These are phyloP conservation scores for Dolichotis patagonum DNA, from an alignment of 2,113 vertebrate genomes.

Conservation along the genomic window DNA sequence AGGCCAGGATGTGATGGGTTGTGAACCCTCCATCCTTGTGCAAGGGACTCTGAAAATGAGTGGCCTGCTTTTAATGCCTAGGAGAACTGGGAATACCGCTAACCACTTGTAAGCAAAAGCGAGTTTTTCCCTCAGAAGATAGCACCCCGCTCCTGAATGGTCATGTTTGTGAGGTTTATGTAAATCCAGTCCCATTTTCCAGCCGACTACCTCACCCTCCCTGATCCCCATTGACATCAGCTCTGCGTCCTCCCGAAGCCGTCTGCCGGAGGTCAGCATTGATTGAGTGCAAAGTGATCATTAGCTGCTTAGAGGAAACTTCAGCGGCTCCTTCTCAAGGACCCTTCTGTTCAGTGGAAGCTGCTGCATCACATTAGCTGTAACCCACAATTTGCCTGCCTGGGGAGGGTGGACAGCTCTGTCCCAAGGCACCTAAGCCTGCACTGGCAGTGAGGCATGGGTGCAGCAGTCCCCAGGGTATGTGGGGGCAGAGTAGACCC, in stretches of 20 bases:
- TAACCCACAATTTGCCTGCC: conserved; percentile 7
- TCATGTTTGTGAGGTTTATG: conserved; percentile 25
- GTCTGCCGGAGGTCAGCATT: neutral
- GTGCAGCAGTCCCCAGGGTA: neutral
- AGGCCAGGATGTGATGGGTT: accelerated
- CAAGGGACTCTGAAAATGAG: neutral
- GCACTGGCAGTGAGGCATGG: neutral
- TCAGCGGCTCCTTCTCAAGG: conserved; percentile 29
- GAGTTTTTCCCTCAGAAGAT: neutral
- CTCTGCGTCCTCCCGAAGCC: neutral
- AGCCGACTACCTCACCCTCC: conserved; percentile 39
- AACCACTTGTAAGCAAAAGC: neutral
- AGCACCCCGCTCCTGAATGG: neutral
- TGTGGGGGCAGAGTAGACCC: too few relatives aligned
- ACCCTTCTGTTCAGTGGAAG: conserved; percentile 42
- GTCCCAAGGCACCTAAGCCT: neutral
- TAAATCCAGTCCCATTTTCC: conserved; percentile 63
- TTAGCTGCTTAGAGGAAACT: neutral
- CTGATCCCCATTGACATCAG: conserved; percentile 5
- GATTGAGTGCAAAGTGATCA: too few relatives aligned
- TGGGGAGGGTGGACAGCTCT: neutral
- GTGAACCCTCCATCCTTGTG: neutral
- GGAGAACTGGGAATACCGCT: neutral
- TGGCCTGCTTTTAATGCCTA: neutral
- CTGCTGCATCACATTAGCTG: neutral